Evolutionary conservation across 2,797 vertebrate species (phyloP).

Genomic region (Lepilemur ruficaudatus): DNA sequence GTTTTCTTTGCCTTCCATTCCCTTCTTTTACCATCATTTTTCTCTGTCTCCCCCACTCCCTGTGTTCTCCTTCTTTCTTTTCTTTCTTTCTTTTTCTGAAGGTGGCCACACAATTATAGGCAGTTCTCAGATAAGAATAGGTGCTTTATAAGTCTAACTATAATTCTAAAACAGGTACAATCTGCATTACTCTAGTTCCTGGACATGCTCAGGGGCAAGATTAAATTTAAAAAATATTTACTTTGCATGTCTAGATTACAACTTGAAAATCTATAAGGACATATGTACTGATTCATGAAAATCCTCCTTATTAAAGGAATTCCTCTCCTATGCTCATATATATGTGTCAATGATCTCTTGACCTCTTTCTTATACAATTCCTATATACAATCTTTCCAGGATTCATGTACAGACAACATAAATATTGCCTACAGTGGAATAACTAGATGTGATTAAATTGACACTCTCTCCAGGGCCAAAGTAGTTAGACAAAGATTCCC

Average conservation of each 20-base stretch:
- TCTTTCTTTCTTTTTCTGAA: background rate
- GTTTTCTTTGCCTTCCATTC: no score
- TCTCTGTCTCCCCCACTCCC: rapidly evolving
- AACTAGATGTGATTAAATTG: slow-evolving; percentile 11
- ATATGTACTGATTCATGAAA: background rate
- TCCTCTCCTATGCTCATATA: background rate
- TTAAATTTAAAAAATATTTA: background rate
- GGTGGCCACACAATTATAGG: background rate
- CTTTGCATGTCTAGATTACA: background rate
- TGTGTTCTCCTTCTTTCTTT: background rate
- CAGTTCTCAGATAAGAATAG: background rate
- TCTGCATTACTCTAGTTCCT: background rate
- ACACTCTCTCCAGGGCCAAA: background rate
- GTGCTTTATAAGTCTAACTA: background rate
- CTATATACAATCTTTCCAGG: background rate
- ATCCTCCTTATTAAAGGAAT: background rate
- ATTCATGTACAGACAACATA: background rate
- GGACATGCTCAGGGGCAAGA: background rate
- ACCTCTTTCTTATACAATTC: background rate
- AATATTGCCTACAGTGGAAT: background rate
- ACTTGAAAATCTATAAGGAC: background rate
- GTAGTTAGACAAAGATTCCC: background rate
- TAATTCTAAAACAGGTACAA: background rate
- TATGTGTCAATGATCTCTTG: background rate
- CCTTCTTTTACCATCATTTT: no score